These are phyloP conservation scores for Tiliqua scincoides DNA, from an alignment of 2,113 vertebrate genomes.

Conservation along the genomic window DNA sequence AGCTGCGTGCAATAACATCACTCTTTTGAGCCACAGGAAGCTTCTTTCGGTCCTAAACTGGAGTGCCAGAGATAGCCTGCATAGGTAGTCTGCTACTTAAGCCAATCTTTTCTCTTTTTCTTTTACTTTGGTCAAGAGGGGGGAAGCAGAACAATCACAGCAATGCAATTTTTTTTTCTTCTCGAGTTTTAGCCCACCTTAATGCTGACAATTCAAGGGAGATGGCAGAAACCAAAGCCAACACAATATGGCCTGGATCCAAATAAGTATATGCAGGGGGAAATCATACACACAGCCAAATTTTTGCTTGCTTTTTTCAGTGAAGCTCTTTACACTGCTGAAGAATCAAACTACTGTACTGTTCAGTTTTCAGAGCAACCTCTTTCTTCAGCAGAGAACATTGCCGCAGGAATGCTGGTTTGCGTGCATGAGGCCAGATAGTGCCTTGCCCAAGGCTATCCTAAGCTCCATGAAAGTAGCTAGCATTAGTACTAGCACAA, in stretches of 20 bases:
- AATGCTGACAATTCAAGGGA: background rate
- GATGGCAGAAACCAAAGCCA: background rate
- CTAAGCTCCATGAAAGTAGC: too few species aligned
- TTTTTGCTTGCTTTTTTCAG: background rate
- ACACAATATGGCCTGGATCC: background rate
- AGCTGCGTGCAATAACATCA: conserved; percentile 36
- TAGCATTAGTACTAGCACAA: too few species aligned
- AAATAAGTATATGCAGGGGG: background rate
- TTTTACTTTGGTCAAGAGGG: background rate
- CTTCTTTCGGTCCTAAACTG: background rate
- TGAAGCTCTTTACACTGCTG: background rate
- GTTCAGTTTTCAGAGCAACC: background rate
- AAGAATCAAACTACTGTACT: background rate
- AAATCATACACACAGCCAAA: background rate
- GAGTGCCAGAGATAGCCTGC: rapidly evolving
- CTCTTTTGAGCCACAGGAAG: background rate
- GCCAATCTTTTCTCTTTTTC: background rate
- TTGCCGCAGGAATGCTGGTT: background rate
- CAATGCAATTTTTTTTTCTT: background rate
- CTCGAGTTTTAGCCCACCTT: background rate
- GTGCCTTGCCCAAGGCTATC: too few species aligned
- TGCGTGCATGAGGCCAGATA: too few species aligned
- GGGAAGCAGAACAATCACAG: background rate
- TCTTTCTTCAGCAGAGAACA: background rate
- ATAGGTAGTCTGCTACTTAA: background rate